These are phyloP conservation scores for Rhabdomys pumilio DNA, from an alignment of 2,797 vertebrate species.

Conservation along the genomic window DNA sequence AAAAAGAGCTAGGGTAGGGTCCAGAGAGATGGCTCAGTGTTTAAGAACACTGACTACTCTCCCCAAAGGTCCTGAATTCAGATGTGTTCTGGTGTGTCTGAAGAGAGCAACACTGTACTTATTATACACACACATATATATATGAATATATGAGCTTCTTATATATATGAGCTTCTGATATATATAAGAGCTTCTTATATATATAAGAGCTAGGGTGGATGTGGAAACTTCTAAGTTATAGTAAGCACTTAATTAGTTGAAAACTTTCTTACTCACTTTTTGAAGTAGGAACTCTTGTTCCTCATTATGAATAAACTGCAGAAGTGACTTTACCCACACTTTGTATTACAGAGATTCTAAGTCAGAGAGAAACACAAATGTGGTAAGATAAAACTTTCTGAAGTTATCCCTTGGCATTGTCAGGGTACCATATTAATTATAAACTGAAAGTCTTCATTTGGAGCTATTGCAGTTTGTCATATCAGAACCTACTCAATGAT, in stretches of 20 bases:
- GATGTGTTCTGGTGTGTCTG: no score
- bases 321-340: conserved; percentile 47
- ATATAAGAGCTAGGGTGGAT: background rate
- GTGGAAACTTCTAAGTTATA: conserved; percentile 51
- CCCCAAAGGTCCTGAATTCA: background rate
- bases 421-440: background rate
- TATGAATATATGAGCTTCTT: no score
- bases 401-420: conserved; percentile 7
- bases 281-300: conserved; percentile 50
- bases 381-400: conserved; percentile 1
- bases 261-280: conserved; percentile 47
- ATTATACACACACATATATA: no score
- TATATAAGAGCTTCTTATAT: no score
- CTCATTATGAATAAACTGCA: conserved; percentile 17
- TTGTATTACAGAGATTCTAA: conserved; percentile 63
- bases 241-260: conserved; percentile 42
- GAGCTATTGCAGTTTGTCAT: conserved; percentile 60
- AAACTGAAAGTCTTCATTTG: conserved; percentile 55
- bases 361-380: conserved; percentile 38
- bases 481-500: conserved; percentile 55
- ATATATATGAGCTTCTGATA: no score
- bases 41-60: background rate
- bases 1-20: background rate
- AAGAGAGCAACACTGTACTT: no score
- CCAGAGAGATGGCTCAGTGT: background rate